These are phyloP conservation scores for Ornithorhynchus anatinus DNA, from an alignment of 2,113 vertebrate genomes.

Conservation along the genomic window DNA sequence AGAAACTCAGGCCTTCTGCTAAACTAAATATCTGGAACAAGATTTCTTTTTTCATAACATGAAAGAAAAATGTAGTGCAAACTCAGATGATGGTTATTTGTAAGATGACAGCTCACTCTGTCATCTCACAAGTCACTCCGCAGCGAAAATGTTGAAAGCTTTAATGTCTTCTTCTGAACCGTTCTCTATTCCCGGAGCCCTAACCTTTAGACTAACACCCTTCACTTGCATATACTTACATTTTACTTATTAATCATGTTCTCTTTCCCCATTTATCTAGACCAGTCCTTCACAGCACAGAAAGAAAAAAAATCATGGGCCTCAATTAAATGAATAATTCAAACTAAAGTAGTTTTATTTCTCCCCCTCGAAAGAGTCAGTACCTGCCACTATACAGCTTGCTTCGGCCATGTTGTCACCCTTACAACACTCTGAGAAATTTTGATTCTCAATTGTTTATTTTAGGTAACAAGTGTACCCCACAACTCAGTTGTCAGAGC, in stretches of 20 bases:
- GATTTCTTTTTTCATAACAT: not conserved
- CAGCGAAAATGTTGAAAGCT: not conserved
- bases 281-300: no score
- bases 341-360: no score
- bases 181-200: not conserved
- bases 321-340: no score
- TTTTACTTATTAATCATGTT: no score
- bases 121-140: not conserved
- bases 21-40: not conserved
- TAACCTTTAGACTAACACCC: not conserved
- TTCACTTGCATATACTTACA: not conserved
- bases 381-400: no score
- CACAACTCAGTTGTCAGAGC: slow-evolving; percentile 38
- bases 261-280: no score
- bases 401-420: no score
- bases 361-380: no score
- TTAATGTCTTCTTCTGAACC: not conserved
- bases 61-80: not conserved
- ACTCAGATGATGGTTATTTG: not conserved
- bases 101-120: not conserved
- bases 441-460: slow-evolving; percentile 16
- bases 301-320: no score
- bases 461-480: slow-evolving; percentile 40
- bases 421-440: slow-evolving; percentile 5
- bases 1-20: not conserved